Base-by-base conservation (phyloP, 2,888 invertebrate genomes). In the Tinea pellionella region DNA sequence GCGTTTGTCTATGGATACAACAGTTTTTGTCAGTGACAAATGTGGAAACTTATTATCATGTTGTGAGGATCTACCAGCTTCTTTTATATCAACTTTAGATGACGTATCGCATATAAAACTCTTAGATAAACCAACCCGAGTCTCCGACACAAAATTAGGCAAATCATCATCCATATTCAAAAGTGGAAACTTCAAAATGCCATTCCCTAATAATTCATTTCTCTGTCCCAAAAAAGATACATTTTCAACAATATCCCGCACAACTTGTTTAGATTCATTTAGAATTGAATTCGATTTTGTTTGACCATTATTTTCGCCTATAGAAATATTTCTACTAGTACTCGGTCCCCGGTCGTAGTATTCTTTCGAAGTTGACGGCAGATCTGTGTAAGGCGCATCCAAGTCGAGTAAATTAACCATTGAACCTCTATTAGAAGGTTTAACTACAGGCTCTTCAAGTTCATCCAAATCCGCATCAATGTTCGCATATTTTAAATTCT, bases 101-200 rank as follows among this genome's bases (percentile, higher is more conserved):
- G 6, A 6, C 6, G 24, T 24, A 24, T 6, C 6, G 24, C 6
- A 6, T 59, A 66, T 70, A 11, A 70, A 65, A 12, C 68, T 69
- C 58, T 63, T 57, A 61, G 4, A 2, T 3, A 15, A 7, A 15
- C 32, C 57, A 12, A 24, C 11, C 6, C 3, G 13, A 24, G 53
- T 24, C 24, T 59, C 66, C 37, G 69, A 68, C 7, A 69, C 51
- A 63, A 80, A 79, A 64, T 81, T 81, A 0, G 81, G 82, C 16
- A 81, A 67, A 64, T 80, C 82, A 64, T 82, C 80, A 55, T 81
- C 68, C 0, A 69, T 65, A 63, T 83, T 78, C 1, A 80, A 61
- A 19, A 77, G 71, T 56, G 73, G 69, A 1, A 70, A 71, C 0
- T 64, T 15, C 2, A 15, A 15, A 37, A 37, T 37, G 2, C 9